Evolutionary conservation across 2,113 vertebrate species (phyloP).

Genomic region (Apaloderma vittatum): DNA sequence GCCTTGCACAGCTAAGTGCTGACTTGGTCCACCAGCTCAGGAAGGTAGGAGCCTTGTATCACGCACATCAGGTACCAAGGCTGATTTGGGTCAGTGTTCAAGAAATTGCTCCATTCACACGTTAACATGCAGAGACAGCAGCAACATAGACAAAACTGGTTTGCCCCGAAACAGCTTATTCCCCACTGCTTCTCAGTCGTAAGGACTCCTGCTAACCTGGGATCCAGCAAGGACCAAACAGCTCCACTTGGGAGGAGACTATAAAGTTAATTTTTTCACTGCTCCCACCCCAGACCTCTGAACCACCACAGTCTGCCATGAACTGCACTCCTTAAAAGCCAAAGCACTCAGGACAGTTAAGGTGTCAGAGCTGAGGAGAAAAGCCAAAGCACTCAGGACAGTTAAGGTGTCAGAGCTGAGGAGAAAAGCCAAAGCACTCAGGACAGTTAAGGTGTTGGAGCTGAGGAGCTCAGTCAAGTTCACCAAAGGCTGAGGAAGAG

Average conservation of each 20-base stretch:
- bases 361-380: neutral
- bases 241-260: neutral
- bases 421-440: neutral
- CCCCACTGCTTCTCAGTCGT: neutral
- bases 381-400: neutral
- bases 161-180: neutral
- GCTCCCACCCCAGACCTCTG: neutral
- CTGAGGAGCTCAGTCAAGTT: constrained; percentile 5
- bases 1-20: neutral
- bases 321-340: neutral
- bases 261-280: neutral
- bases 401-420: neutral
- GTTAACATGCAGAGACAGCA: neutral
- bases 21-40: neutral
- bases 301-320: neutral
- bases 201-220: fast-evolving
- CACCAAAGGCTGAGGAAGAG: neutral
- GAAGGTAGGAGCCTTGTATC: neutral
- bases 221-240: neutral
- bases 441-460: neutral
- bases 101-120: neutral
- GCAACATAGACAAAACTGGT: neutral
- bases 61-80: neutral
- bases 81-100: neutral
- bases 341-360: neutral